These are phyloP conservation scores for Neopipo cinnamomea DNA, from an alignment of 2,113 vertebrate genomes.

Conservation along the genomic window DNA sequence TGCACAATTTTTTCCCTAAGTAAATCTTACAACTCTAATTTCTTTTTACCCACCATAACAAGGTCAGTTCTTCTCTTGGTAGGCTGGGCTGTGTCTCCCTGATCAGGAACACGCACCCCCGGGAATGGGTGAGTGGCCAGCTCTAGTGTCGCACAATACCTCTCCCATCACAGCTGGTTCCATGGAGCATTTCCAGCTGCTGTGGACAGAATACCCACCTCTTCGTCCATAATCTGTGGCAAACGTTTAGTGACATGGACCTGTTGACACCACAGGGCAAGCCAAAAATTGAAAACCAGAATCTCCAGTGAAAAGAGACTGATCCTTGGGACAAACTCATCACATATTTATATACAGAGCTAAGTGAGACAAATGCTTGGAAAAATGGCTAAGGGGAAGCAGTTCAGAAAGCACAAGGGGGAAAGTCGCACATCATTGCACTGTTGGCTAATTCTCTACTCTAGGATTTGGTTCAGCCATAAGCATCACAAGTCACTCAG, in stretches of 20 bases:
- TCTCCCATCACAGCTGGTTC: background rate
- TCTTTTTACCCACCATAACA: background rate
- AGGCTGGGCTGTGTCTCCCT: background rate
- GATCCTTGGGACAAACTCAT: background rate
- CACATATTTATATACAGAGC: background rate
- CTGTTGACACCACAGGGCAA: background rate
- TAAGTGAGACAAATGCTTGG: background rate
- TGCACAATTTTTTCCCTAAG: background rate
- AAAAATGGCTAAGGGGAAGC: background rate
- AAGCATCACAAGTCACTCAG: background rate
- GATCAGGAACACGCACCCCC: background rate
- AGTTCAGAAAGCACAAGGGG: background rate
- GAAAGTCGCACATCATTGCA: background rate
- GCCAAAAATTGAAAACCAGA: background rate
- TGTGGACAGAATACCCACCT: fast-evolving
- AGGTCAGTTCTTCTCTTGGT: background rate
- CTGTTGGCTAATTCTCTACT: background rate
- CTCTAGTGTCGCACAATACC: background rate
- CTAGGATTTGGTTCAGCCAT: background rate
- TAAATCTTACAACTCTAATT: background rate
- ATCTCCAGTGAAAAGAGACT: background rate
- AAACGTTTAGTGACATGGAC: background rate
- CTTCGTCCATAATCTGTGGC: fast-evolving
- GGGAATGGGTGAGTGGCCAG: fast-evolving
- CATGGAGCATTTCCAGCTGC: background rate